These are phyloP conservation scores for Neodiprion pinetum DNA, from an alignment of 1,140 invertebrate species.

Conservation along the genomic window DNA sequence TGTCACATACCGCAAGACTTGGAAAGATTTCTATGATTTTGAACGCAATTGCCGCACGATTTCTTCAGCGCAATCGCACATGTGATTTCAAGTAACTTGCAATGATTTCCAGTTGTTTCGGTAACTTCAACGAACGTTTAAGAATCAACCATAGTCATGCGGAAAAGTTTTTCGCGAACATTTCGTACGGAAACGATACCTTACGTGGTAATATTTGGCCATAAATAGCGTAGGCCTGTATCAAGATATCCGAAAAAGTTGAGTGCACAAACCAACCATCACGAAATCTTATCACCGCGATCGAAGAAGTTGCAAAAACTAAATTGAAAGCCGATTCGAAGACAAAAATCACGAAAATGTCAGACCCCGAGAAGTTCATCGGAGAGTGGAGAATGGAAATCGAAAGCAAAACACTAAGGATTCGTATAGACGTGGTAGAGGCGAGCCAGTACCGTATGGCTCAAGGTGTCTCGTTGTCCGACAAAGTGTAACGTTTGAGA, in stretches of 20 bases:
- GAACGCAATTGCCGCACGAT: too few relatives aligned
- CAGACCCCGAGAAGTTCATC: background rate
- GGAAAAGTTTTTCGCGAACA: too few relatives aligned
- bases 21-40: too few relatives aligned
- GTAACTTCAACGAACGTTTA: too few relatives aligned
- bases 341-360: background rate
- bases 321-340: conserved; percentile 20
- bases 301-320: conserved; percentile 20
- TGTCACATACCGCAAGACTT: too few relatives aligned
- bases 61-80: too few relatives aligned
- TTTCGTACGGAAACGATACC: too few relatives aligned
- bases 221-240: too few relatives aligned
- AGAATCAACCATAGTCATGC: too few relatives aligned
- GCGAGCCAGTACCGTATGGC: conserved; percentile 1
- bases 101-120: too few relatives aligned
- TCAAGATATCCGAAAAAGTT: conserved; percentile 41
- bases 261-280: conserved; percentile 45
- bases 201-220: too few relatives aligned
- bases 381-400: background rate
- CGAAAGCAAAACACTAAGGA: background rate
- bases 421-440: background rate
- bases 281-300: conserved; percentile 22
- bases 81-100: too few relatives aligned
- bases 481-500: conserved; percentile 16
- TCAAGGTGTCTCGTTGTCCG: background rate